Base-by-base conservation (phyloP, 2,888 invertebrate species). In the Mylabris sibirica region DNA sequence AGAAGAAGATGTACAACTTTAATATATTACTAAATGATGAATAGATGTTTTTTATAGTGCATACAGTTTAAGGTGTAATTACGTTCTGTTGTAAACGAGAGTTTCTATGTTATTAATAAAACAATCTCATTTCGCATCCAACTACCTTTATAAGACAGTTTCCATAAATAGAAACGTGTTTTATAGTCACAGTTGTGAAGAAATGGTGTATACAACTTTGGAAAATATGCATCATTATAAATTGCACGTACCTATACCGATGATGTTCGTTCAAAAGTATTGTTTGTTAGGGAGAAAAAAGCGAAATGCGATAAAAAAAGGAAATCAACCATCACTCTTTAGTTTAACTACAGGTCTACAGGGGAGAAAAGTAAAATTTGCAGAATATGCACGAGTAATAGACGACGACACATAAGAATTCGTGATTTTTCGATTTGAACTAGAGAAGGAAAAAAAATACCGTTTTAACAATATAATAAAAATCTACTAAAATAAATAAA, bases 21-120 rank as follows among this genome's bases (percentile, higher is more conserved):
- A 53, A 53, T 53, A 53, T 20, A 53, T 20, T 53, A 24, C 12
- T 12, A 57, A 30, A 57, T 57, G 57, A 57, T 24, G 3, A 57
- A 57, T 24, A 57, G 24, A 2, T 20, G 2, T 11, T 12, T 53
- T 57, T 57, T 24, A 24, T 12, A 24, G 24, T 57, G 12, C 14
- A 24, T n/a, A n/a, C 11, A 12, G 57, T 57, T 3, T 11, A 53
- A 11, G 1, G 5, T 24, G 24, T 57, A 57, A 57, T 57, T 57
- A 57, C 24, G 24, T 24, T 22, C 30, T 57, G 3, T 14, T 24
- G 24, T 24, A 57, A 57, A 22, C 24, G 57, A 57, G 57, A 57
- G 14, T 20, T 20, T 8, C 24, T 11, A 12, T 57, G n/a, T 41
- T 20, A 57, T 57, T 24, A 24, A 24, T 12, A 12, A 57, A 22